Evolutionary conservation across 2,797 vertebrate species (phyloP).

Genomic region (Valencia hispanica): DNA sequence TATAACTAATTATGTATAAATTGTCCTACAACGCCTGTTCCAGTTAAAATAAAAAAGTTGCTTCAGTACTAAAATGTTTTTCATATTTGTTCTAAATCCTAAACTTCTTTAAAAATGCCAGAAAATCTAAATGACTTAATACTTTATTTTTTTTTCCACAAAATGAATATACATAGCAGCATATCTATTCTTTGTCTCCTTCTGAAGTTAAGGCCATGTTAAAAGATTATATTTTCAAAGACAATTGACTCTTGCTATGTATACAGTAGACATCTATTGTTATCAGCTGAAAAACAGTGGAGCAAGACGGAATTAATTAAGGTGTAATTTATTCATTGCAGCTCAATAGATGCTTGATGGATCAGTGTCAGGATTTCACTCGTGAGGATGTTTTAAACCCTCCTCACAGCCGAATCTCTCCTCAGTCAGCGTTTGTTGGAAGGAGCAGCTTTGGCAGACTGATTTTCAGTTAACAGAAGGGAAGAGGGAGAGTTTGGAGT

Average conservation of each 20-base stretch:
- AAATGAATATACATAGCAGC: not conserved
- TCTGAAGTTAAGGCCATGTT: not conserved
- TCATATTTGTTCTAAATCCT: slow-evolving; percentile 30
- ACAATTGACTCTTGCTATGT: not conserved
- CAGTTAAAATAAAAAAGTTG: slow-evolving; percentile 1
- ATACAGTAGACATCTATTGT: not conserved
- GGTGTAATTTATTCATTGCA: slow-evolving; percentile 46
- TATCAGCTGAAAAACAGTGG: slow-evolving; percentile 4
- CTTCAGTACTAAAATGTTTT: slow-evolving; percentile 4
- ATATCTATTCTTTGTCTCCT: not conserved
- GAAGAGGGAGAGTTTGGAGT: slow-evolving; percentile 52
- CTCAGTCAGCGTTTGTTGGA: slow-evolving; percentile 55
- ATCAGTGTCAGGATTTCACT: slow-evolving; percentile 25
- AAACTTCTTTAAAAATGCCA: not conserved
- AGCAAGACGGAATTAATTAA: slow-evolving; percentile 23
- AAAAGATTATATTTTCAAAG: not conserved
- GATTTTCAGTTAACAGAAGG: slow-evolving; percentile 62
- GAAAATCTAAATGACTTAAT: not conserved
- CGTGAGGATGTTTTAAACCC: slow-evolving; percentile 38
- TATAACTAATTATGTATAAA: not conserved
- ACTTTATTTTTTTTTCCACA: not conserved
- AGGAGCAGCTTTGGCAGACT: slow-evolving; percentile 54
- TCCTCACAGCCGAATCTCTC: slow-evolving; percentile 33
- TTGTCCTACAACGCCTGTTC: not conserved
- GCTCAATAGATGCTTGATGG: slow-evolving; percentile 27